Conservation (phyloP, 1,140 invertebrate genomes). For the Calliopsis andreniformis region DNA sequence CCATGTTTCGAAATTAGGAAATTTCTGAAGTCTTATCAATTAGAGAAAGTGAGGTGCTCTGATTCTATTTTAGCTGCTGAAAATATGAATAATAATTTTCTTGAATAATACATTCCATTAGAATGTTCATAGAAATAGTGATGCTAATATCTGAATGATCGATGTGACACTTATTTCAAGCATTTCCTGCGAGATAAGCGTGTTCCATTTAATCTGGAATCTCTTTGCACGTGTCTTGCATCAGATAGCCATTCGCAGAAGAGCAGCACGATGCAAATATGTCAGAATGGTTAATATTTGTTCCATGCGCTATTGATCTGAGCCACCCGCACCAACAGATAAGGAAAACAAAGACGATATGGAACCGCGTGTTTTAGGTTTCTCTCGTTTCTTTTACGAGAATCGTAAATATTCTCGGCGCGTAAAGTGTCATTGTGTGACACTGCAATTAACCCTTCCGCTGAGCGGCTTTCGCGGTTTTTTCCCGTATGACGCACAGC, state of each 20-base stretch:
- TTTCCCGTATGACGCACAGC: background rate
- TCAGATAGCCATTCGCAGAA: conserved; percentile 2
- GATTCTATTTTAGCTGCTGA: no score
- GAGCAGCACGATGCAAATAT: background rate
- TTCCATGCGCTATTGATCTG: conserved; percentile 20
- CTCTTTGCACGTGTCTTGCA: background rate
- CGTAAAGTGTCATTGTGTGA: conserved; percentile 33
- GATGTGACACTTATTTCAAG: background rate
- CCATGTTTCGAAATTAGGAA: no score
- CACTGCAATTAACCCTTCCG: conserved; percentile 41
- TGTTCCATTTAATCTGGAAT: background rate
- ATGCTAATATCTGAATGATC: no score
- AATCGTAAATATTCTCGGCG: conserved; percentile 2
- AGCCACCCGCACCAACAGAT: background rate
- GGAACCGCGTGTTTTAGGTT: background rate
- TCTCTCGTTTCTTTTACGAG: background rate
- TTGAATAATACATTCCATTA: no score
- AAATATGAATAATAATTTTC: no score
- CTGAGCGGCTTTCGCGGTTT: conserved; percentile 25
- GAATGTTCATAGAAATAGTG: no score
- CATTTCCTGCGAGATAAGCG: background rate
- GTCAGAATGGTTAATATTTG: background rate
- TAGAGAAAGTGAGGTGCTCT: no score
- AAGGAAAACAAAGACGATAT: background rate
- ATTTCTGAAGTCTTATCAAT: no score